Base-by-base conservation (phyloP, 2,113 vertebrate genomes). In the Malaclemys terrapin region DNA sequence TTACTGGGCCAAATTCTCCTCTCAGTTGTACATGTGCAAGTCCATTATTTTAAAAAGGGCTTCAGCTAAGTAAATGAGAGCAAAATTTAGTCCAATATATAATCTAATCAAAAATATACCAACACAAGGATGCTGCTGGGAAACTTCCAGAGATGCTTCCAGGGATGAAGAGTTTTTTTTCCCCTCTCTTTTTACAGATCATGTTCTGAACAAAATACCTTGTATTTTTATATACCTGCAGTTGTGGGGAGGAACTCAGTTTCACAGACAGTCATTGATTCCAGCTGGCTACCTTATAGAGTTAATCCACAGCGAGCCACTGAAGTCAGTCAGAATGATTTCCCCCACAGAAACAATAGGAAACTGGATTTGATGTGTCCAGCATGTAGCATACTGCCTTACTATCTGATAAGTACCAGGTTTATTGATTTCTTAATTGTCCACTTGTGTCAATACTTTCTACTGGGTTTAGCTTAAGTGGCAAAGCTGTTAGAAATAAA, bases 371-470 rank as follows among this genome's bases (percentile, higher is more conserved):
- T 85, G 54, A 59, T 84, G 87, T 25, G 72, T 85, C 42, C 57
- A 94, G 57, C 52, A 80, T 31, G 84, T 85, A 92, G 1, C 42
- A 86, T 24, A 80, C 82, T 78, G n/a, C 6, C 1, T 1, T 91
- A 59, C 35, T 81, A 85, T 84, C 87, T 82, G 62, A 78, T 91
- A 94, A 81, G 11, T n/a, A 93, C 79, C 31, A 90, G 75, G 84
- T 82, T 3, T 56, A 93, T 96, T 92, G 24, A 25, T 91, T 93
- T 92, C 52, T 85, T 84, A 90, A 89, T 22, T 59, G 56, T 27
- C 56, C 20, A 59, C 17, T 59, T 59, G 56, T 59, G 25, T 59
- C 20, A 59, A 59, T 59, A 25, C 25, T 27, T 59, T 27, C 56
- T 59, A 11, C 56, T 59, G 25, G 10, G 25, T 11, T 59, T 59